These are phyloP conservation scores for Plagodis dolabraria DNA, from an alignment of 2,888 invertebrate genomes.

Conservation along the genomic window DNA sequence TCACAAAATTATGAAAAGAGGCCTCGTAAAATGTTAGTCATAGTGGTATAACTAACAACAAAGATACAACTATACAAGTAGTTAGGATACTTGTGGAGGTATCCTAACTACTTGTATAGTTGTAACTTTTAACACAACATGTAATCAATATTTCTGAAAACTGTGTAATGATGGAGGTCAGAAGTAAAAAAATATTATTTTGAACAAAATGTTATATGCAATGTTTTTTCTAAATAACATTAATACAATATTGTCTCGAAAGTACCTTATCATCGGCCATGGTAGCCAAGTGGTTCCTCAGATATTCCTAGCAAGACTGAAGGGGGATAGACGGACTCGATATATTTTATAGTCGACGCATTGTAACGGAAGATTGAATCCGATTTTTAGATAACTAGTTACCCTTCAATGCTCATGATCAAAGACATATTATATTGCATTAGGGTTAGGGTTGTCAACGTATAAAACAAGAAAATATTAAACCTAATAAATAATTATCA, in stretches of 20 bases:
- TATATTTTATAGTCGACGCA: conserved; percentile 65
- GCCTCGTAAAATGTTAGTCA: too few species aligned
- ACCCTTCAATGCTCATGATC: conserved; percentile 73
- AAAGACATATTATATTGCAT: conserved; percentile 63
- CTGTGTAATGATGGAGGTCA: too few species aligned
- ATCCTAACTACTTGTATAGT: too few species aligned
- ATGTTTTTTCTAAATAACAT: background rate
- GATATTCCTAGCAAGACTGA: conserved; percentile 61
- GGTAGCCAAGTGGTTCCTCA: conserved; percentile 41
- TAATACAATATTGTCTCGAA: background rate
- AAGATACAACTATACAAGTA: too few species aligned
- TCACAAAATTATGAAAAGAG: background rate
- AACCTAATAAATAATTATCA: background rate
- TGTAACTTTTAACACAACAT: too few species aligned
- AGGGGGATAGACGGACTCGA: conserved; percentile 54
- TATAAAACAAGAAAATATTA: background rate
- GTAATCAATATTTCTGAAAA: too few species aligned
- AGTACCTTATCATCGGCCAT: conserved; percentile 73
- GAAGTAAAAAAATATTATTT: background rate
- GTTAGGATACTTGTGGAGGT: too few species aligned
- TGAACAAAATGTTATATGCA: background rate
- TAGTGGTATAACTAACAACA: too few species aligned
- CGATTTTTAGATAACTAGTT: conserved; percentile 67
- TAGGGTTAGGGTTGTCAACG: conserved; percentile 56
- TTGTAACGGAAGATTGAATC: conserved; percentile 68